Conservation (phyloP, 2,113 vertebrate species). For the Rhinopithecus roxellana region DNA sequence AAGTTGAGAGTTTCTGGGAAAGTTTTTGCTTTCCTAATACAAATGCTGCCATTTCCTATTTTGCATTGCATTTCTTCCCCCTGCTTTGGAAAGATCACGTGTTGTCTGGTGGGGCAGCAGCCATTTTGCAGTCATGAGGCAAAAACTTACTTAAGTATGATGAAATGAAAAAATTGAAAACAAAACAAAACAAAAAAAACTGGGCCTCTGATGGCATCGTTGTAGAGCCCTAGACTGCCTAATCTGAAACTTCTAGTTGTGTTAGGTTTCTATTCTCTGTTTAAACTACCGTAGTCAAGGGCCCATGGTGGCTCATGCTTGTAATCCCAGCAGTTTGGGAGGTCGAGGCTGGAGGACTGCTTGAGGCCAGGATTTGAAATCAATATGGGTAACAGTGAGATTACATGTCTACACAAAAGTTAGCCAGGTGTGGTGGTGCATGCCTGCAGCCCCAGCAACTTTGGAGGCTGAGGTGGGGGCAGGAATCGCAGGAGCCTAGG, state of each 20-base stretch:
- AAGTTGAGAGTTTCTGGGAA: background rate
- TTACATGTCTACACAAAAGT: too few species aligned
- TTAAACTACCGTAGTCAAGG: background rate
- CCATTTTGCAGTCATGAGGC: background rate
- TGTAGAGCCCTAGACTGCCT: background rate
- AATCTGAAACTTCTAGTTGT: background rate
- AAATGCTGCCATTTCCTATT: background rate
- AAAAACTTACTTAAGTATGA: background rate
- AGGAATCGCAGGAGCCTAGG: too few species aligned
- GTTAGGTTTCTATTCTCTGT: background rate
- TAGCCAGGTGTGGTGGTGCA: too few species aligned
- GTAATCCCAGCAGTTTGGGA: too few species aligned
- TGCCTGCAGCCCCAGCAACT: too few species aligned
- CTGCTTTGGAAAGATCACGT: background rate
- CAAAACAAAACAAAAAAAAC: background rate
- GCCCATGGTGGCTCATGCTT: too few species aligned
- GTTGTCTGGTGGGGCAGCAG: background rate
- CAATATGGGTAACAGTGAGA: too few species aligned
- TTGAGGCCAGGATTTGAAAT: too few species aligned
- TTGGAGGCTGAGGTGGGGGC: too few species aligned
- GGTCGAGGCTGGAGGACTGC: too few species aligned
- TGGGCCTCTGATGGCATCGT: too few species aligned
- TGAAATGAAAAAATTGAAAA: background rate
- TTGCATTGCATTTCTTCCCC: background rate
- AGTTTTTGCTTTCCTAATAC: background rate